A percentile compares a stretch with the other conserved stretches of the same genome.
These are phyloP conservation scores for Aeoliscus strigatus DNA, from an alignment of 2,797 vertebrate species.

Conservation along the genomic window DNA sequence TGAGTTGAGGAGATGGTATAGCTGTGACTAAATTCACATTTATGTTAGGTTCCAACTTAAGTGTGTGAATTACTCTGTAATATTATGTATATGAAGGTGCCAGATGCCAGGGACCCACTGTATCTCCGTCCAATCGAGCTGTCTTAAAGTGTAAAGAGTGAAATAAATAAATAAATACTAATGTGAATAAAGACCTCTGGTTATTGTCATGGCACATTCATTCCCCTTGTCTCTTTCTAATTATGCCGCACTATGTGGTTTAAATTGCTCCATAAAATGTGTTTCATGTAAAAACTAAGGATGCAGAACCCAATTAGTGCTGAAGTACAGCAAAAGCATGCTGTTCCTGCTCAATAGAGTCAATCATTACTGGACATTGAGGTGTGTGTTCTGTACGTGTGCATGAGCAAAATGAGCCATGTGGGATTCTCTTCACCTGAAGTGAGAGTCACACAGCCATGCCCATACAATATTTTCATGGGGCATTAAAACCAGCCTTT, in stretches of 20 bases:
- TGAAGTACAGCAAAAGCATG: conserved; percentile 58
- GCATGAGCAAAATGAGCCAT: conserved; percentile 44
- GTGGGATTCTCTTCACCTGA: conserved; percentile 59
- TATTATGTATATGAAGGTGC: too few species aligned
- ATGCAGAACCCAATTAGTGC: conserved; percentile 69
- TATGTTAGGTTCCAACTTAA: too few species aligned
- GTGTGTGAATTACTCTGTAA: too few species aligned
- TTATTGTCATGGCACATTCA: conserved; percentile 41
- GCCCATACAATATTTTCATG: conserved; percentile 47
- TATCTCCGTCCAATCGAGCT: too few species aligned
- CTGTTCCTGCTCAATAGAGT: conserved; percentile 66
- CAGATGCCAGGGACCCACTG: too few species aligned
- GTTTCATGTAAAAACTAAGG: conserved; percentile 70
- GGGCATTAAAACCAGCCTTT: conserved; percentile 55
- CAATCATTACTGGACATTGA: conserved; percentile 60
- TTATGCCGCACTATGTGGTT: conserved; percentile 53
- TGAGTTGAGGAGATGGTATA: too few species aligned
- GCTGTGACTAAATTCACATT: too few species aligned
- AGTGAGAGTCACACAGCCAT: conserved; percentile 41
- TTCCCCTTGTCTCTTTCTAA: conserved; percentile 60
- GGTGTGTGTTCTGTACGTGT: conserved; percentile 11
- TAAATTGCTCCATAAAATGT: conserved; percentile 67
- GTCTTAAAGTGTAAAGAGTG: too few species aligned
- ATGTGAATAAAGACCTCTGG: conserved; percentile 32
- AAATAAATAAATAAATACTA: too few species aligned